These are phyloP conservation scores for Aphelenchoides bicaudatus DNA, from an alignment of 2,888 invertebrate species.

Conservation along the genomic window DNA sequence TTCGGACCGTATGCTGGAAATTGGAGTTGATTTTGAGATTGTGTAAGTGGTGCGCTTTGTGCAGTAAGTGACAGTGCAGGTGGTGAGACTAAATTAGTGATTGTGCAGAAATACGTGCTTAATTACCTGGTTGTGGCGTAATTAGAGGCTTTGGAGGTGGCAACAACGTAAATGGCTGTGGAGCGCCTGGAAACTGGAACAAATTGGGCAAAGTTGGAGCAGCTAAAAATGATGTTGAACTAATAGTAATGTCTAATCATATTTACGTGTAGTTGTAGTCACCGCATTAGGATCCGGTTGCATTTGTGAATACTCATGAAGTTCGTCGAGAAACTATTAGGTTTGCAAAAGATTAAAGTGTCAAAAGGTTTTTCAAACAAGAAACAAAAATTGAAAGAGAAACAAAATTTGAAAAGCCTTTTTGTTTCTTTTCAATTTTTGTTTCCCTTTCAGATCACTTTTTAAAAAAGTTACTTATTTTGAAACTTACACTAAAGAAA, in stretches of 20 bases:
- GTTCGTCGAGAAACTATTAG: constrained; percentile 37
- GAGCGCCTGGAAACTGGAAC: constrained; percentile 22
- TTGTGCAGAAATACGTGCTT: not conserved
- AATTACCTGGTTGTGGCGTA: constrained; percentile 16
- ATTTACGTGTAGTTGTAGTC: constrained; percentile 14
- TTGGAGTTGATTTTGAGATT: not conserved
- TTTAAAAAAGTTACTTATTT: no score
- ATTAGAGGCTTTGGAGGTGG: constrained; percentile 10
- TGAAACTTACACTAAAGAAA: not conserved
- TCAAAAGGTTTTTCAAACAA: not conserved
- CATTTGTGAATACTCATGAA: constrained; percentile 32
- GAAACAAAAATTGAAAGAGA: no score
- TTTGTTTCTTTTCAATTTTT: no score
- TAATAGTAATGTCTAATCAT: not conserved
- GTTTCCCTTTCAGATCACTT: no score
- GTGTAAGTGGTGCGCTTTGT: not conserved
- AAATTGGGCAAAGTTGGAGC: constrained; percentile 3
- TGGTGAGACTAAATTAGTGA: not conserved
- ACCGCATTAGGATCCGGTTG: constrained; percentile 17
- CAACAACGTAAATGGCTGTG: constrained; percentile 23
- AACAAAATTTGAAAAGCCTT: no score
- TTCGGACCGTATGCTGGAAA: constrained; percentile 18
- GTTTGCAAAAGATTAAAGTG: not conserved
- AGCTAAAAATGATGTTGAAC: not conserved
- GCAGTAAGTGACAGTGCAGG: not conserved